phyloP scores from a whole-genome alignment of 2,113 vertebrate genomes.

The Antechinus flavipes region DNA sequence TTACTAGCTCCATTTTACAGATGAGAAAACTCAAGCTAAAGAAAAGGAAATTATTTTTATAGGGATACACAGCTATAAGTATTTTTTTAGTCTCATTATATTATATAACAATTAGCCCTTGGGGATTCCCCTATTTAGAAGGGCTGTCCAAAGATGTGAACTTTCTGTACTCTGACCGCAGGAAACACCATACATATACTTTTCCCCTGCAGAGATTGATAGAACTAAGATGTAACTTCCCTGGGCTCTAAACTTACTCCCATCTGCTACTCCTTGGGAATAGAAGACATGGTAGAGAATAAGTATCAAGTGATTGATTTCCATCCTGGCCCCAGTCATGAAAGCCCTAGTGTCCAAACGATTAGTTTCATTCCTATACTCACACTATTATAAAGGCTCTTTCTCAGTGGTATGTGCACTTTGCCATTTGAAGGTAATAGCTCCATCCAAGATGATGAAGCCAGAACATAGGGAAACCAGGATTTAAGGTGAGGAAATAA shows the following conservation, averaged over 20 bases:
- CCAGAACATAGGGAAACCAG: not conserved
- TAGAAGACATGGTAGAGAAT: not conserved
- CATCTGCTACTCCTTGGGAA: not conserved
- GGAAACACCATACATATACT: rapidly evolving
- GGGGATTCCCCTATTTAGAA: not conserved
- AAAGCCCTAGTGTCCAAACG: not conserved
- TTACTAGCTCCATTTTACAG: not conserved
- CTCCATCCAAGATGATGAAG: not conserved
- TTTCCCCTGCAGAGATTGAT: not conserved
- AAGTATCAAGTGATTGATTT: not conserved
- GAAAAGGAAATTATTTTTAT: not conserved
- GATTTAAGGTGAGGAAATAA: not conserved
- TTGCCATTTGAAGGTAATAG: not conserved
- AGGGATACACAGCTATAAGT: not conserved
- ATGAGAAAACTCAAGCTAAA: not conserved
- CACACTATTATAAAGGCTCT: not conserved
- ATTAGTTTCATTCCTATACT: not conserved
- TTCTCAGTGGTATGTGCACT: not conserved
- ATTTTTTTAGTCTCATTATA: not conserved
- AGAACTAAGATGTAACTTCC: not conserved
- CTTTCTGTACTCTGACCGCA: rapidly evolving
- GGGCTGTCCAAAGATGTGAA: not conserved
- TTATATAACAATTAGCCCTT: not conserved
- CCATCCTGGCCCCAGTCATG: not conserved
- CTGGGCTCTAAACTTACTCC: not conserved